A percentile compares a stretch with the other conserved stretches of the same genome.
Conservation (phyloP, 2,113 vertebrate genomes). For the Oreochromis spilurus region DNA sequence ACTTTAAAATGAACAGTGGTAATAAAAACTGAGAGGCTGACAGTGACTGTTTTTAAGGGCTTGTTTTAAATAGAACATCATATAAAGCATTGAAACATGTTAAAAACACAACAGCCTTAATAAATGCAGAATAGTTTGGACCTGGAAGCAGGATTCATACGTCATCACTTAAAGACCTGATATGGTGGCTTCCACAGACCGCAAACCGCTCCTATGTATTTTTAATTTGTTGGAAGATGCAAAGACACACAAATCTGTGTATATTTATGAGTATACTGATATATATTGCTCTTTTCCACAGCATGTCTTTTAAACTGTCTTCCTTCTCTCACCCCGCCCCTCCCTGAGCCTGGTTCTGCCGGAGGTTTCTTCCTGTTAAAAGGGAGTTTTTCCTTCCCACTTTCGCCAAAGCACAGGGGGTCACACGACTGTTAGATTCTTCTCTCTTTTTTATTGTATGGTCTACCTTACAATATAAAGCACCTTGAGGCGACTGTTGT, state of each 20-base stretch:
- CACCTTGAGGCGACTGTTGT: neutral
- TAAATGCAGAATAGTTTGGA: neutral
- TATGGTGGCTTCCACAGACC: neutral
- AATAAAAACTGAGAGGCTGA: neutral
- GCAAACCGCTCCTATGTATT: neutral
- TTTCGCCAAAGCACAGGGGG: neutral
- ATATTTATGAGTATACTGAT: neutral
- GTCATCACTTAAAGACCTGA: neutral
- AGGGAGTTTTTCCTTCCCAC: neutral
- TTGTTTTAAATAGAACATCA: neutral
- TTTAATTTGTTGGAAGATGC: neutral
- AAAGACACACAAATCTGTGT: neutral
- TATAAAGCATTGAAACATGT: neutral
- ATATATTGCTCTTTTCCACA: neutral
- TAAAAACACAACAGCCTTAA: neutral
- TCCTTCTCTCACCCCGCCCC: neutral
- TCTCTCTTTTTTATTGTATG: fast-evolving
- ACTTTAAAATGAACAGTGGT: neutral
- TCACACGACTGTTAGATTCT: fast-evolving
- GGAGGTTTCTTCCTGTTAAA: neutral
- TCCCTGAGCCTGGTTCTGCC: neutral
- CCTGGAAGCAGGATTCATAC: neutral
- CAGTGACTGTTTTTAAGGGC: neutral
- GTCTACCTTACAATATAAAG: neutral
- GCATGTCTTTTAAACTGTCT: neutral